Conservation (phyloP, 2,888 invertebrate genomes). For the Drosophila antonietae region DNA sequence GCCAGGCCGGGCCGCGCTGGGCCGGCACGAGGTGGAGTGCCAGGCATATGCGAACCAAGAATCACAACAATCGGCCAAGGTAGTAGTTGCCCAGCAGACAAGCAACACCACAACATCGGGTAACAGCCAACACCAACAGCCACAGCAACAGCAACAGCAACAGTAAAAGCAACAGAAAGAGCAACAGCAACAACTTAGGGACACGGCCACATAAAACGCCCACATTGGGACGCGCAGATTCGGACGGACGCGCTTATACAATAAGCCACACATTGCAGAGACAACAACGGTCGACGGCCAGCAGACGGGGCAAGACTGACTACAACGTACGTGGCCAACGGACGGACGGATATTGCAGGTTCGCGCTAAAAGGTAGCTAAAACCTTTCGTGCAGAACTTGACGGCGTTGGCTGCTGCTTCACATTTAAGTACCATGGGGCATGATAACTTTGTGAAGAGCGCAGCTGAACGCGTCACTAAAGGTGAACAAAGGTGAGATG, state of each 20-base stretch:
- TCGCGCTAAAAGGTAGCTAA: conserved; percentile 68
- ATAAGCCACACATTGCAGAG: conserved; percentile 75
- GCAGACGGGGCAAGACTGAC: conserved; percentile 15
- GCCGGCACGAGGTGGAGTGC: conserved; percentile 21
- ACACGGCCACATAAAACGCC: conserved; percentile 68
- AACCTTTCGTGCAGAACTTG: conserved; percentile 79
- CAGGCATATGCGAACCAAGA: conserved; percentile 73
- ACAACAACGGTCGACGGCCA: conserved; percentile 45
- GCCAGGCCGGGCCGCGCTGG: conserved; percentile 8
- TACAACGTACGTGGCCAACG: conserved; percentile 20
- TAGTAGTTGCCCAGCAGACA: conserved; percentile 49
- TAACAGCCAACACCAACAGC: conserved; percentile 47
- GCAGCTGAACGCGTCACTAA: neutral
- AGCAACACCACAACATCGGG: conserved; percentile 56
- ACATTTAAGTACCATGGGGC: conserved; percentile 37
- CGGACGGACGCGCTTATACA: conserved; percentile 65
- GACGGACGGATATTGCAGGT: conserved; percentile 33
- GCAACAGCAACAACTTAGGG: conserved; percentile 43
- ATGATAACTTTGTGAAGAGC: conserved; percentile 23
- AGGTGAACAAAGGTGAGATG: neutral
- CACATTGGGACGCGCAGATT: conserved; percentile 61
- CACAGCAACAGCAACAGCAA: conserved; percentile 32
- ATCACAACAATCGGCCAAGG: conserved; percentile 74
- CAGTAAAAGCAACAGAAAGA: conserved; percentile 18
- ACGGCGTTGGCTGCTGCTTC: conserved; percentile 31